Percentiles rank a stretch among this genome's conserved stretches.
phyloP scores from a whole-genome alignment of 2,888 invertebrate species.

The Drosophila bunnanda region DNA sequence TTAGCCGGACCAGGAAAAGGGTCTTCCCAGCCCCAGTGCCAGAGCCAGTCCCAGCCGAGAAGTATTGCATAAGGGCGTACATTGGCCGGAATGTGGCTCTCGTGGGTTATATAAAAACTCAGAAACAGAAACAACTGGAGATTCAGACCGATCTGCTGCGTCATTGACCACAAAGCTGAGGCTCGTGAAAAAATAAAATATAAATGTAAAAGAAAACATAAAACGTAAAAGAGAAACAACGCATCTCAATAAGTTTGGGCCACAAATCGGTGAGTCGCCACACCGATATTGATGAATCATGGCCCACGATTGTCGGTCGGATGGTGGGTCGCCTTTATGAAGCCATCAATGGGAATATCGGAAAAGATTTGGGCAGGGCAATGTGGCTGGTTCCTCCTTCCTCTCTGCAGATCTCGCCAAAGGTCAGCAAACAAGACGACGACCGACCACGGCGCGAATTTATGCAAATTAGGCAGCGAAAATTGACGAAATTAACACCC shows the following conservation, averaged over 20 bases:
- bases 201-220: conserved; percentile 23
- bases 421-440: conserved; percentile 37
- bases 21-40: conserved; percentile 1
- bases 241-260: conserved; percentile 33
- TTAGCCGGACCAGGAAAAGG: conserved; percentile 33
- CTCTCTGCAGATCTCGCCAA: conserved; percentile 10
- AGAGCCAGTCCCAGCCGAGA: conserved; percentile 28
- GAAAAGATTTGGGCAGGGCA: conserved; percentile 38
- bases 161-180: conserved; percentile 64
- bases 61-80: conserved; percentile 74
- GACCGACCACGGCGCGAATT: conserved; percentile 5
- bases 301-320: conserved; percentile 35
- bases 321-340: conserved; percentile 47
- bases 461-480: conserved; percentile 67
- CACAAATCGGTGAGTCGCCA: conserved; percentile 29
- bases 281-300: conserved; percentile 68
- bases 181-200: conserved; percentile 17
- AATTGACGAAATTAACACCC: conserved; percentile 53
- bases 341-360: conserved; percentile 56
- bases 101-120: conserved; percentile 65
- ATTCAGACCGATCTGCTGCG: conserved; percentile 60
- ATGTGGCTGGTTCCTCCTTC: conserved; percentile 10
- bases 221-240: conserved; percentile 39
- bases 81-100: conserved; percentile 51
- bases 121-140: conserved; percentile 49